These are phyloP conservation scores for Scomber scombrus DNA, from an alignment of 2,113 vertebrate genomes.

Conservation along the genomic window DNA sequence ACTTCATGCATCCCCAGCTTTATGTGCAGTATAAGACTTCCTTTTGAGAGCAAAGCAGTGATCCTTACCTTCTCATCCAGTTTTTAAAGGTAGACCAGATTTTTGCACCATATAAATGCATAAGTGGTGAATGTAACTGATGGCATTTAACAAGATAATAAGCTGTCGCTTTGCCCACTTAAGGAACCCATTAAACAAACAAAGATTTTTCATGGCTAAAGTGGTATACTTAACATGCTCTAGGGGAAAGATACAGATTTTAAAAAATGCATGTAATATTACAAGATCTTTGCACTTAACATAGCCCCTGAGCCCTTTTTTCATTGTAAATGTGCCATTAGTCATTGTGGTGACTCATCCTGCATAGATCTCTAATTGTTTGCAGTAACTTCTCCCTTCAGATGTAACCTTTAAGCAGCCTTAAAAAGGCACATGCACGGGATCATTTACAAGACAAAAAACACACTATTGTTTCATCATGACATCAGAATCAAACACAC, in stretches of 20 bases:
- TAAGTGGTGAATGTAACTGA: constrained; percentile 23
- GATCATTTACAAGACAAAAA: constrained; percentile 35
- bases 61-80: not conserved
- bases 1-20: not conserved
- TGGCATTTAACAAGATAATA: constrained; percentile 43
- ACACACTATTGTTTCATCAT: not conserved
- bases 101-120: constrained; percentile 11
- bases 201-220: constrained; percentile 20
- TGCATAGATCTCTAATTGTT: constrained; percentile 52
- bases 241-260: constrained; percentile 35
- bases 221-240: constrained; percentile 58
- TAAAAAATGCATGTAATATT: constrained; percentile 25
- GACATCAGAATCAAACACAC: constrained; percentile 1
- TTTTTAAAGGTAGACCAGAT: constrained; percentile 14
- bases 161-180: constrained; percentile 28
- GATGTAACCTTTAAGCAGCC: constrained; percentile 43
- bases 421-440: constrained; percentile 2
- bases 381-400: constrained; percentile 32
- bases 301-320: constrained; percentile 44
- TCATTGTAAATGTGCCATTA: constrained; percentile 52
- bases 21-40: not conserved
- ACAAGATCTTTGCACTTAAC: constrained; percentile 61
- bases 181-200: constrained; percentile 63
- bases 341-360: constrained; percentile 56
- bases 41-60: not conserved